Evolutionary conservation across 2,113 vertebrate species (phyloP).

Genomic region (Sula dactylatra): DNA sequence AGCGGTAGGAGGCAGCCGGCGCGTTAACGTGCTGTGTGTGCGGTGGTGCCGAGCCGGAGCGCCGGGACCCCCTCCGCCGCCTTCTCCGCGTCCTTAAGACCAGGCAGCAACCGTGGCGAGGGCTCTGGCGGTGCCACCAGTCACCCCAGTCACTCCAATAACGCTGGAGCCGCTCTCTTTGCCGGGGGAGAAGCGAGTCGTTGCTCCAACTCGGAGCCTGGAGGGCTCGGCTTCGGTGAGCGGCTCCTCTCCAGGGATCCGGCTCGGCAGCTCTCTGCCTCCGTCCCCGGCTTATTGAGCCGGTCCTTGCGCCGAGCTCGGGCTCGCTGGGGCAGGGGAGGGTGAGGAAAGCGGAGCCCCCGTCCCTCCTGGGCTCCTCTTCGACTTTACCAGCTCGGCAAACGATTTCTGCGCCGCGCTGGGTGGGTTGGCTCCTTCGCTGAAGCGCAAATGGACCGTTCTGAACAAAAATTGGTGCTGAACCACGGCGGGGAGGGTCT

Average conservation of each 20-base stretch:
- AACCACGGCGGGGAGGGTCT: neutral
- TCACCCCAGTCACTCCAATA: neutral
- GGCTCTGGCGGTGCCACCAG: neutral
- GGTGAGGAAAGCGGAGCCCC: neutral
- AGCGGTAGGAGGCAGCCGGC: neutral
- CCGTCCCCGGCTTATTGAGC: neutral
- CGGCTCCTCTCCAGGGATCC: neutral
- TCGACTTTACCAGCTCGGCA: neutral
- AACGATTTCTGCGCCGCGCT: too few species aligned
- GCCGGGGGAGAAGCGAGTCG: neutral
- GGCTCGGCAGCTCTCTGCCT: too few species aligned
- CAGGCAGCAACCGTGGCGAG: neutral
- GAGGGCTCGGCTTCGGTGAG: neutral
- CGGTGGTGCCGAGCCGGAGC: neutral
- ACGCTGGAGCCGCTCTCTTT: neutral
- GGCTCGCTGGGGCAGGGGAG: too few species aligned
- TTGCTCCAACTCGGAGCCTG: neutral
- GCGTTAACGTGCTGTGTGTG: neutral
- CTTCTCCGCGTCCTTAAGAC: neutral
- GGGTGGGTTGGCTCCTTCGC: neutral
- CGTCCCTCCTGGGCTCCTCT: neutral
- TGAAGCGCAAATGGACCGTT: neutral
- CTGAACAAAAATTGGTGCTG: neutral
- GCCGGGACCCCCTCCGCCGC: too few species aligned
- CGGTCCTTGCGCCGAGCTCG: rapidly evolving